Evolutionary conservation across 2,888 invertebrate genomes (phyloP).

Genomic region (Nephrotoma guestfalica): DNA sequence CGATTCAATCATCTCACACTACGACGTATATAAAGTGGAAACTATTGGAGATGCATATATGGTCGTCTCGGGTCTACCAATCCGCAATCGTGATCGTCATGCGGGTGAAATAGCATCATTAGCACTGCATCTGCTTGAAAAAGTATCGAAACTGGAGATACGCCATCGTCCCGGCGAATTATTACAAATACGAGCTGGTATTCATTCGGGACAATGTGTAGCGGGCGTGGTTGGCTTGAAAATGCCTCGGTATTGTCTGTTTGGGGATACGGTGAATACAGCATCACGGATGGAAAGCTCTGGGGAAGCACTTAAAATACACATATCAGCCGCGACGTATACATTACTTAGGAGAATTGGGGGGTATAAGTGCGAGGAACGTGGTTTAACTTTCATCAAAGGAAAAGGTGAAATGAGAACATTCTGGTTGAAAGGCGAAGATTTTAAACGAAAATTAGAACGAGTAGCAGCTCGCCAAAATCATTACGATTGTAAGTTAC

Average conservation of each 20-base stretch:
- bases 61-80: slow-evolving; percentile 66
- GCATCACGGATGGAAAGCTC: slow-evolving; percentile 69
- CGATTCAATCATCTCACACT: slow-evolving; percentile 74
- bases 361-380: slow-evolving; percentile 55
- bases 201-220: slow-evolving; percentile 58
- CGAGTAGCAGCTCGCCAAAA: slow-evolving; percentile 1
- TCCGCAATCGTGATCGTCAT: slow-evolving; percentile 56
- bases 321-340: slow-evolving; percentile 59
- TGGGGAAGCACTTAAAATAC: slow-evolving; percentile 58
- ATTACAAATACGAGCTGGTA: slow-evolving; percentile 56
- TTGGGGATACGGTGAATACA: slow-evolving; percentile 72
- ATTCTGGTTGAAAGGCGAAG: slow-evolving; percentile 55
- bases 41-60: slow-evolving; percentile 73
- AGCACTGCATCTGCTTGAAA: slow-evolving; percentile 56
- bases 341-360: slow-evolving; percentile 50
- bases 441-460: slow-evolving; percentile 16
- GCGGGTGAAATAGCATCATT: slow-evolving; percentile 68
- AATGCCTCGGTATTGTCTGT: slow-evolving; percentile 73
- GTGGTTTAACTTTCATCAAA: slow-evolving; percentile 60
- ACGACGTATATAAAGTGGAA: slow-evolving; percentile 80
- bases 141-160: slow-evolving; percentile 52
- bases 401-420: slow-evolving; percentile 65
- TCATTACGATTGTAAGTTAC: not conserved
- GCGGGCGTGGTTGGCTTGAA: slow-evolving; percentile 55
- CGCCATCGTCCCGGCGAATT: slow-evolving; percentile 51